A percentile compares a stretch with the other conserved stretches of the same genome.
Evolutionary conservation across 92 coral and sea anemone genomes (phyloP).

Genomic region (Pocillopora meandrina): DNA sequence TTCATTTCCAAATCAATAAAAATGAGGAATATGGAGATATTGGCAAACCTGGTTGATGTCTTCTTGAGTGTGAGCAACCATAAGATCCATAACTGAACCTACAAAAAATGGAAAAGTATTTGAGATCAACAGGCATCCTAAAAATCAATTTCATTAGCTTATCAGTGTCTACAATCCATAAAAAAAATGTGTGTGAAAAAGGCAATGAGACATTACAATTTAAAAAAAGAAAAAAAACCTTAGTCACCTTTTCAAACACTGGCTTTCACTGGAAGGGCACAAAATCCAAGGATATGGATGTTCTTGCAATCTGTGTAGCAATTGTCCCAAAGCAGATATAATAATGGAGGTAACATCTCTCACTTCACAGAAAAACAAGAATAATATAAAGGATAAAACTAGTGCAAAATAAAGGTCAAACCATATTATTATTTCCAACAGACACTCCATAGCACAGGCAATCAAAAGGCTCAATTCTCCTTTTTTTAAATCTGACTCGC

Average conservation of each 20-base stretch:
- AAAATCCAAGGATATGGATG: conserved; percentile 52
- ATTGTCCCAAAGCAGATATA: conserved; percentile 13
- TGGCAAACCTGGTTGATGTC: conserved; percentile 55
- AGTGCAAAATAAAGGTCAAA: too few relatives aligned
- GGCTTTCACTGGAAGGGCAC: conserved; percentile 54
- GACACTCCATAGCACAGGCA: too few relatives aligned
- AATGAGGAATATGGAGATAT: background rate
- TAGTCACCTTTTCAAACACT: conserved; percentile 43
- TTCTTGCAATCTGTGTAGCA: conserved; percentile 58
- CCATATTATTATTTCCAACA: too few relatives aligned
- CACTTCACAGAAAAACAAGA: too few relatives aligned
- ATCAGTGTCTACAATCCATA: background rate
- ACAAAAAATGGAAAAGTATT: background rate
- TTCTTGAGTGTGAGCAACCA: conserved; percentile 66
- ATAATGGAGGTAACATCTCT: too few relatives aligned
- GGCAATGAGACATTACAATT: background rate
- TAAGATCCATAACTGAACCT: conserved; percentile 57
- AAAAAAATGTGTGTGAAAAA: too few relatives aligned
- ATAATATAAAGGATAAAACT: too few relatives aligned
- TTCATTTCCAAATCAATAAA: too few relatives aligned
- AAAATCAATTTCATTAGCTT: background rate
- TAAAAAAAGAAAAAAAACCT: background rate
- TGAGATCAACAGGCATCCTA: background rate
- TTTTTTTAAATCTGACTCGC: too few relatives aligned
- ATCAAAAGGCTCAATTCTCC: too few relatives aligned